These are phyloP conservation scores for Dendrocopos noguchii DNA, from an alignment of 2,113 vertebrate genomes.

Conservation along the genomic window DNA sequence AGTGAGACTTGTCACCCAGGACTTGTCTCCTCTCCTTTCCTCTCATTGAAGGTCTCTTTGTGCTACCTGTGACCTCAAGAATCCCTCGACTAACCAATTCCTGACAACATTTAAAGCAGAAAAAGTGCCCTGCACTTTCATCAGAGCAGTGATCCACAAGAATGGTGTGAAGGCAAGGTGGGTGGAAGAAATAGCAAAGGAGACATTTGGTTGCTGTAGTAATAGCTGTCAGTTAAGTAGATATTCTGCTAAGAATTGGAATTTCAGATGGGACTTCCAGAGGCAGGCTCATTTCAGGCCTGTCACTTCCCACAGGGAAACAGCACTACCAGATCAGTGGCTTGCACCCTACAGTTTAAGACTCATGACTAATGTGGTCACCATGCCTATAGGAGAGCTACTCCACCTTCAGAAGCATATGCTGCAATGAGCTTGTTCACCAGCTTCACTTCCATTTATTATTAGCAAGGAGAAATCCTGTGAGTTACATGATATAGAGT, in stretches of 20 bases:
- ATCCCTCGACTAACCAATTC: neutral
- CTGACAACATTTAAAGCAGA: neutral
- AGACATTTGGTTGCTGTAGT: neutral
- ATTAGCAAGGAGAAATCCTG: neutral
- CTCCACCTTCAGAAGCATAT: neutral
- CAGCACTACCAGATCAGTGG: neutral
- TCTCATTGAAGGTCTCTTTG: neutral
- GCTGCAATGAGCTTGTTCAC: neutral
- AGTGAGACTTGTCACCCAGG: neutral
- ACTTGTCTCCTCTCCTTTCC: neutral
- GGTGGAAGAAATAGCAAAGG: neutral
- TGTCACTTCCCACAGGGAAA: neutral
- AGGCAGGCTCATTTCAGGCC: neutral
- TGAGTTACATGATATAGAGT: neutral
- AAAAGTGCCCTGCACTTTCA: neutral
- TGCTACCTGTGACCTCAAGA: neutral
- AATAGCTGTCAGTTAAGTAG: neutral
- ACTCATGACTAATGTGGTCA: neutral
- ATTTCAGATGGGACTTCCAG: neutral
- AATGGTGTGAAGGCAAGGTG: no score
- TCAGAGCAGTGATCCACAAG: accelerated
- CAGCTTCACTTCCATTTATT: neutral
- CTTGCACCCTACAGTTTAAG: neutral
- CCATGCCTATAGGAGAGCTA: neutral
- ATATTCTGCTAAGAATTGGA: neutral